Evolutionary conservation across 2,888 invertebrate species (phyloP).

Genomic region (Gryllus longicercus): DNA sequence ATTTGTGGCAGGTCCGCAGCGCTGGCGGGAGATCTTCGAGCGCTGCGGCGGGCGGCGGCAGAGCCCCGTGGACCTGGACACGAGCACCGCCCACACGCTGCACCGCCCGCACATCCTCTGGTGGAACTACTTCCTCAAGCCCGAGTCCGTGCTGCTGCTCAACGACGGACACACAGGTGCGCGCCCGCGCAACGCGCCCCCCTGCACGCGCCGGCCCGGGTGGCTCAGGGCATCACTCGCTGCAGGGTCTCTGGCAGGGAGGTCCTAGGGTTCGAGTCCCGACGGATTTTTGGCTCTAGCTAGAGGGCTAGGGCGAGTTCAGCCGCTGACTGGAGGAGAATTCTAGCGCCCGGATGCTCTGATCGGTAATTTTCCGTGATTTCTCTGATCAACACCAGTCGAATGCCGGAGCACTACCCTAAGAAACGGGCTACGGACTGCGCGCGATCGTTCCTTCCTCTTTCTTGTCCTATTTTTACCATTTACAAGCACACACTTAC

Average conservation of each 20-base stretch:
- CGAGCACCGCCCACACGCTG: slow-evolving; percentile 27
- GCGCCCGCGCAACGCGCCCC: not conserved
- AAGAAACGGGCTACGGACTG: no score
- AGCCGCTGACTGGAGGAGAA: no score
- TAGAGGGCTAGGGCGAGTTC: no score
- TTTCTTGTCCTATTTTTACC: no score
- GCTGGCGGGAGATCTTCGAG: slow-evolving; percentile 31
- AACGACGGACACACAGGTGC: slow-evolving; percentile 37
- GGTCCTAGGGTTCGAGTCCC: no score
- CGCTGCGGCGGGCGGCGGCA: slow-evolving; percentile 32
- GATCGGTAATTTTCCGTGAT: no score
- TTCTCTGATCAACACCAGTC: no score
- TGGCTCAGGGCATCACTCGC: not conserved
- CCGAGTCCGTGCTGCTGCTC: slow-evolving; percentile 29
- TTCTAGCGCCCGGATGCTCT: no score
- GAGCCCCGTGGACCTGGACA: slow-evolving; percentile 35
- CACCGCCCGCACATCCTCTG: slow-evolving; percentile 35
- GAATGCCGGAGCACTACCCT: no score
- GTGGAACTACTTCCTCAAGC: slow-evolving; percentile 34
- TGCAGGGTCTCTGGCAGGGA: not conserved
- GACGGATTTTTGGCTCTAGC: no score
- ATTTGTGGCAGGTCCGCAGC: slow-evolving; percentile 27
- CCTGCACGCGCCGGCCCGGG: not conserved
- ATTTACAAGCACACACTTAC: no score
- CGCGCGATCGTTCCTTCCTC: no score